These are phyloP conservation scores for Bombylius major DNA, from an alignment of 2,888 invertebrate species.

Conservation along the genomic window DNA sequence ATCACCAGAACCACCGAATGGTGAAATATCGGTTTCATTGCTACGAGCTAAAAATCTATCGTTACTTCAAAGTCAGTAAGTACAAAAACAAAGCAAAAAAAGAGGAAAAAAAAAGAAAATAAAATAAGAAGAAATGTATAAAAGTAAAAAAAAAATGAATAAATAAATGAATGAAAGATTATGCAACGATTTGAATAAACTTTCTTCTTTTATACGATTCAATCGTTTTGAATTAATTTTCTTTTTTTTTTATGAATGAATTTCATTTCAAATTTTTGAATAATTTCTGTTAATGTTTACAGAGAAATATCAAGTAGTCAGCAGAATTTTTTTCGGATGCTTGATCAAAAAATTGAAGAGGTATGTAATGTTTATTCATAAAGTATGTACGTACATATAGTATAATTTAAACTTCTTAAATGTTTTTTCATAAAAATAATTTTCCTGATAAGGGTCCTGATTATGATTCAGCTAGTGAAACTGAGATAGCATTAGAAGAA, in stretches of 20 bases:
- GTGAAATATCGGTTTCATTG: constrained; percentile 35
- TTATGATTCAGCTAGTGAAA: constrained; percentile 66
- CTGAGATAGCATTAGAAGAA: constrained; percentile 54
- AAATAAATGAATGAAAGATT: too few relatives aligned
- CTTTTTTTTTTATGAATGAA: too few relatives aligned
- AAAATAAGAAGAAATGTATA: neutral
- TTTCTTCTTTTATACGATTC: too few relatives aligned
- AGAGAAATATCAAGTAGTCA: constrained; percentile 83
- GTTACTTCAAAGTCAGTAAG: constrained; percentile 44
- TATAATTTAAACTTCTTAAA: neutral
- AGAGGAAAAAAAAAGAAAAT: too few relatives aligned
- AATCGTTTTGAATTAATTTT: too few relatives aligned
- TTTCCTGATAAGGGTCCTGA: constrained; percentile 53
- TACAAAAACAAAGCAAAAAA: constrained; percentile 7
- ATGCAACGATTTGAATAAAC: too few relatives aligned
- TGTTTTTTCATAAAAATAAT: neutral
- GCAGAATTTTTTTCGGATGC: constrained; percentile 84
- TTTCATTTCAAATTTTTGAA: too few relatives aligned
- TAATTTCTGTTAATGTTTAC: constrained; percentile 29
- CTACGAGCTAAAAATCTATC: constrained; percentile 40
- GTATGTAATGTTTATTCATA: constrained; percentile 40
- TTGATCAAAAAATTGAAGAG: constrained; percentile 83
- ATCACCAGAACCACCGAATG: constrained; percentile 28
- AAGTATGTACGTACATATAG: too few relatives aligned
- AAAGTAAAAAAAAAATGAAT: too few relatives aligned